A percentile compares a stretch with the other conserved stretches of the same genome.
phyloP scores from a whole-genome alignment of 2,797 vertebrate species.

The Sphaeramia orbicularis region DNA sequence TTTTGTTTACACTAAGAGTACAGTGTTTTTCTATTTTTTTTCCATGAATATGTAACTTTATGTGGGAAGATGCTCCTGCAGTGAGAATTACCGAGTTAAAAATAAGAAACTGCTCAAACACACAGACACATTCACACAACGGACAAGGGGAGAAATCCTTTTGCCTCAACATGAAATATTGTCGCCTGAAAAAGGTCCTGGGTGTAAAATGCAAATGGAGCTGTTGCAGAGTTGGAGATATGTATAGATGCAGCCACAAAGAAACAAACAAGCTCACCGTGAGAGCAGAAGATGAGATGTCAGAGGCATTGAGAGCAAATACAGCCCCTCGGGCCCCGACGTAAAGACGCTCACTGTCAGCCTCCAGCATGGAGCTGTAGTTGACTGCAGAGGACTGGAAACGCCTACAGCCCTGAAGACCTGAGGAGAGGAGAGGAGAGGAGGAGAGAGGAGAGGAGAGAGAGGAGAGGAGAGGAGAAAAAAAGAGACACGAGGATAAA shows the following conservation, averaged over 20 bases:
- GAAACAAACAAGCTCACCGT: constrained; percentile 69
- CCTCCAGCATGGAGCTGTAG: constrained; percentile 94
- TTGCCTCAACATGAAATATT: constrained; percentile 33
- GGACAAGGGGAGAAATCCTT: constrained; percentile 37
- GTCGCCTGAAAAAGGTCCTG: constrained; percentile 37
- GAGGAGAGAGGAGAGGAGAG: constrained; percentile 9
- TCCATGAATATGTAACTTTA: constrained; percentile 44
- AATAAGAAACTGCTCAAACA: constrained; percentile 20
- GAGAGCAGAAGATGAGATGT: constrained; percentile 88
- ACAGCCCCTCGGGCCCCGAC: constrained; percentile 93
- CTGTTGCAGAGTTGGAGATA: constrained; percentile 23
- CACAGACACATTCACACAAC: constrained; percentile 13
- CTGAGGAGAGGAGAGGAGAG: constrained; percentile 68
- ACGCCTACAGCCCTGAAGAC: constrained; percentile 84
- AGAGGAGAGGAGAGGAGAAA: constrained; percentile 15
- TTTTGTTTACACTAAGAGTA: constrained; percentile 42
- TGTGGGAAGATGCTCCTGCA: constrained; percentile 36
- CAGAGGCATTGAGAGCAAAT: constrained; percentile 90
- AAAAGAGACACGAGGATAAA: too few relatives aligned
- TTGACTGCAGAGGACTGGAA: constrained; percentile 87
- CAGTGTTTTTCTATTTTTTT: constrained; percentile 11
- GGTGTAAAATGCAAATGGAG: constrained; percentile 57
- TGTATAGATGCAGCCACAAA: constrained; percentile 23
- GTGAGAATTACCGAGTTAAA: constrained; percentile 29
- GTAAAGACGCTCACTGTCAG: constrained; percentile 88